Evolutionary conservation across 2,113 vertebrate species (phyloP).

Genomic region (Hydrolagus affinis): DNA sequence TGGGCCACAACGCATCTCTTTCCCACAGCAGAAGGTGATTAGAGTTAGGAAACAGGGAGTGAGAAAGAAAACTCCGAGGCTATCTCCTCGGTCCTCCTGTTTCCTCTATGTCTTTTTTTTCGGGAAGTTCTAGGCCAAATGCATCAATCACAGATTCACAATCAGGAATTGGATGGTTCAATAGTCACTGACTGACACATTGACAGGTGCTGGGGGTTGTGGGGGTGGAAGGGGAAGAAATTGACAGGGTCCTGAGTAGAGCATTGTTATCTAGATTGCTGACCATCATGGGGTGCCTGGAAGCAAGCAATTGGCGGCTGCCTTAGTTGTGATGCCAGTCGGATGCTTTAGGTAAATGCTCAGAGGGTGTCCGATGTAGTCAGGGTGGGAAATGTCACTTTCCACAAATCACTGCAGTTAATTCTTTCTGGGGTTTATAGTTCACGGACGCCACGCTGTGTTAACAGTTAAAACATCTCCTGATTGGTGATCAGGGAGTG

Average conservation of each 20-base stretch:
- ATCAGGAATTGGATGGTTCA: constrained; percentile 54
- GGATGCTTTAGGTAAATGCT: background rate
- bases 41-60: constrained; percentile 73
- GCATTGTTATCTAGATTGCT: constrained; percentile 4
- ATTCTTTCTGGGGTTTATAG: too few relatives aligned
- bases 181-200: constrained; percentile 45
- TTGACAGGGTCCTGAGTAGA: background rate
- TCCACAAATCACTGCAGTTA: too few relatives aligned
- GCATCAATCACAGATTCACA: constrained; percentile 71
- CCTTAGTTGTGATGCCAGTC: background rate
- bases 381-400: too few relatives aligned
- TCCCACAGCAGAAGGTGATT: constrained; percentile 99
- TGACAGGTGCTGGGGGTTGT: constrained; percentile 68
- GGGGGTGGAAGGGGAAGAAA: constrained; percentile 25
- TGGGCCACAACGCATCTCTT: constrained; percentile 97
- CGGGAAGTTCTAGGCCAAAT: constrained; percentile 75
- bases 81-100: constrained; percentile 82
- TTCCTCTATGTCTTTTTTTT: constrained; percentile 67
- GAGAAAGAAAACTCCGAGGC: constrained; percentile 70
- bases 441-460: too few relatives aligned
- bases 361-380: background rate
- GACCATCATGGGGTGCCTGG: background rate
- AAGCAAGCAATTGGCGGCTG: constrained; percentile 13
- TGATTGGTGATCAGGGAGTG: too few relatives aligned
- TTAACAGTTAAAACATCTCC: too few relatives aligned